These are phyloP conservation scores for Poecilia gillii DNA, from an alignment of 2,797 vertebrate genomes.

Conservation along the genomic window DNA sequence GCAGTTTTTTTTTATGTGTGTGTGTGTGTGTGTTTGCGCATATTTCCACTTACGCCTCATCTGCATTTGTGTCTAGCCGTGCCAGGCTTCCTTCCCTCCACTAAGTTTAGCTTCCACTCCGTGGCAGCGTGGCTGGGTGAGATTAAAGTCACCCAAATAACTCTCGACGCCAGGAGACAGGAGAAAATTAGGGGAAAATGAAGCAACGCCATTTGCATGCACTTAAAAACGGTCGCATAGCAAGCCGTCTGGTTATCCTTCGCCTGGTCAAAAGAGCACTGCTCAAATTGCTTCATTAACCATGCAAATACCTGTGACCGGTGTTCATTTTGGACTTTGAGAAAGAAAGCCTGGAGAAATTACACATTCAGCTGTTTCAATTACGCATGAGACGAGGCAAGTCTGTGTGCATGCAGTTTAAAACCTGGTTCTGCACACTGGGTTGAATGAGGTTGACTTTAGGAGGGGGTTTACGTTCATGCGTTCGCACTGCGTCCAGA, in stretches of 20 bases:
- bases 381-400: conserved; percentile 35
- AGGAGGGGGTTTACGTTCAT: conserved; percentile 21
- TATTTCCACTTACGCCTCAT: background rate
- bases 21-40: background rate
- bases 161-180: conserved; percentile 58
- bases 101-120: conserved; percentile 49
- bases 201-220: conserved; percentile 74
- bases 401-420: background rate
- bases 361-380: conserved; percentile 47
- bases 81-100: conserved; percentile 19
- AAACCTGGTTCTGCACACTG: conserved; percentile 5
- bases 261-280: conserved; percentile 50
- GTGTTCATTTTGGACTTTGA: conserved; percentile 45
- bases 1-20: conserved; percentile 4
- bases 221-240: conserved; percentile 58
- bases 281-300: conserved; percentile 50
- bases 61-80: conserved; percentile 31
- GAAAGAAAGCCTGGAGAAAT: conserved; percentile 25
- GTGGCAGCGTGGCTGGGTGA: conserved; percentile 54
- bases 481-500: conserved; percentile 7
- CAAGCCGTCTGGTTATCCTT: conserved; percentile 48
- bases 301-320: conserved; percentile 53
- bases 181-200: conserved; percentile 69
- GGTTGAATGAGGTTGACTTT: conserved; percentile 45
- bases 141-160: conserved; percentile 71